phyloP scores from a whole-genome alignment of 2,888 invertebrate species.

The Dryococelus australis region DNA sequence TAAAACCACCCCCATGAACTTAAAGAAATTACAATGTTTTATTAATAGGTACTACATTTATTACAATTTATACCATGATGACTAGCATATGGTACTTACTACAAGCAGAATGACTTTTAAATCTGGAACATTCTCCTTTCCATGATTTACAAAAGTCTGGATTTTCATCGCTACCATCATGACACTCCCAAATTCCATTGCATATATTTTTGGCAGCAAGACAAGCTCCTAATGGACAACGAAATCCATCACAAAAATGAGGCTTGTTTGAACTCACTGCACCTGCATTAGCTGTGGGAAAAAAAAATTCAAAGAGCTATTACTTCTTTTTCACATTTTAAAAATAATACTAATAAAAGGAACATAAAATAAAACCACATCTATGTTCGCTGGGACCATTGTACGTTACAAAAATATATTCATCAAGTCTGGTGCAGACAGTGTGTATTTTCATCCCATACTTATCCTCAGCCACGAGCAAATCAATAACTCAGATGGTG shows the following conservation, averaged over 20 bases:
- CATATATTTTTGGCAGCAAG: constrained; percentile 56
- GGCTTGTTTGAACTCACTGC: constrained; percentile 34
- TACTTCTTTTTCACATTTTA: not conserved
- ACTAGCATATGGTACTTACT: constrained; percentile 33
- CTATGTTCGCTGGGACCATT: no score
- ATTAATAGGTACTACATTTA: no score
- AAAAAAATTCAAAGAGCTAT: constrained; percentile 30
- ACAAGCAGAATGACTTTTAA: constrained; percentile 33
- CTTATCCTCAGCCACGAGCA: no score
- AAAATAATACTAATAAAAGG: no score
- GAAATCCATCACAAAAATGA: constrained; percentile 65
- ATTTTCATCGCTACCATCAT: constrained; percentile 69
- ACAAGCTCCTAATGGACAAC: constrained; percentile 76
- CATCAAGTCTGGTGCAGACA: no score
- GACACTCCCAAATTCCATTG: not conserved
- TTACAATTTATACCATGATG: no score
- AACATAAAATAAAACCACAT: no score
- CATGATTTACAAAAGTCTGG: constrained; percentile 60
- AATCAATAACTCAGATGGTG: no score
- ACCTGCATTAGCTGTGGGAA: constrained; percentile 40
- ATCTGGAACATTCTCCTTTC: constrained; percentile 48
- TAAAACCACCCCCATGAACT: no score
- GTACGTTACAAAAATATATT: no score
- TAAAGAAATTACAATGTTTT: no score
- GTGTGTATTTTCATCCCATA: no score